Conservation (phyloP, 2,888 invertebrate genomes). For the Spilarctia lutea region DNA sequence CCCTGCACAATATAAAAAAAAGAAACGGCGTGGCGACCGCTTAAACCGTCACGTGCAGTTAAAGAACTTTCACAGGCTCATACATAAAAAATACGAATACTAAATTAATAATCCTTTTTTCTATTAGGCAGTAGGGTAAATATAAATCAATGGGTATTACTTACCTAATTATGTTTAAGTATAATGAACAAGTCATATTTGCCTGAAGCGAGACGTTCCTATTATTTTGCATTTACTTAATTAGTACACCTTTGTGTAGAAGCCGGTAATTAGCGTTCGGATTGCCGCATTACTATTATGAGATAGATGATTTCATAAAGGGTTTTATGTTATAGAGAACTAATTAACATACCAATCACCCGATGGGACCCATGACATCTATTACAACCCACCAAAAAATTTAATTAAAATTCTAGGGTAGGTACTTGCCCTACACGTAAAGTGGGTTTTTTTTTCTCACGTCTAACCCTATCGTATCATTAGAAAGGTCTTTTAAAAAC, state of each 20-base stretch:
- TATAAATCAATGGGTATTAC: background rate
- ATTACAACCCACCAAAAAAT: no score
- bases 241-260: background rate
- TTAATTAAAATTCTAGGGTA: no score
- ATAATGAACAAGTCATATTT: background rate
- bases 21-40: no score
- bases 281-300: background rate
- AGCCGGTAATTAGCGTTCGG: background rate
- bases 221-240: background rate
- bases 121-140: background rate
- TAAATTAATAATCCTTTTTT: background rate
- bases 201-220: background rate
- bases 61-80: no score
- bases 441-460: no score
- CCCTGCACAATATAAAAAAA: no score
- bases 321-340: background rate
- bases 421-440: no score
- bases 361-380: background rate
- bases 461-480: no score
- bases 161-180: background rate
- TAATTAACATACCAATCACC: background rate
- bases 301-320: background rate
- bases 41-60: no score
- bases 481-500: no score
- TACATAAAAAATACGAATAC: no score